Conservation (phyloP, 2,113 vertebrate species). For the Guaruba guarouba region DNA sequence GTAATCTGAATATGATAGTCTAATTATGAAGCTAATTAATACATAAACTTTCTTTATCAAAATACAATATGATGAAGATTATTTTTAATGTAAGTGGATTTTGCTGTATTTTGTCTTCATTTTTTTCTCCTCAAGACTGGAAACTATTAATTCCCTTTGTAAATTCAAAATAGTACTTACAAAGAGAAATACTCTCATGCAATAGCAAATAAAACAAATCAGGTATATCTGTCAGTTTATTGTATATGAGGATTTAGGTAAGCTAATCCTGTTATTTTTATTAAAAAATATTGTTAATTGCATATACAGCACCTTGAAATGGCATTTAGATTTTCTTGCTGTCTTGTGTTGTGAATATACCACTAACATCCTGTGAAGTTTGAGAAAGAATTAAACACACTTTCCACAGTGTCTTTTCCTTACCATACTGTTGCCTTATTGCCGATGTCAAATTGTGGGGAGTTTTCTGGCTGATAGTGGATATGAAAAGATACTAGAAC, state of each 20-base stretch:
- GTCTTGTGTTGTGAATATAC: not conserved
- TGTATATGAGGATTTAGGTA: not conserved
- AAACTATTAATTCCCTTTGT: not conserved
- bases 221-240: not conserved
- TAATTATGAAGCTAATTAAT: constrained; percentile 18
- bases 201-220: not conserved
- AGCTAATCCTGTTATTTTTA: not conserved
- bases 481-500: too few relatives aligned
- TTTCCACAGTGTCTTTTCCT: not conserved
- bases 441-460: too few relatives aligned
- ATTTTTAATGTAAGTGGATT: not conserved
- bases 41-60: not conserved
- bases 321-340: not conserved
- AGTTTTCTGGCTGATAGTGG: too few relatives aligned
- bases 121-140: not conserved
- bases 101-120: not conserved
- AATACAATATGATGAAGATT: not conserved
- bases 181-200: not conserved
- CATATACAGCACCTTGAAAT: not conserved
- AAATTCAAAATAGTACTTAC: not conserved
- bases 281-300: not conserved
- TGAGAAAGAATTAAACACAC: not conserved
- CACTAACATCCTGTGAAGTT: not conserved
- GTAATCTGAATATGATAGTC: not conserved
- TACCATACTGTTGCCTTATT: not conserved